Evolutionary conservation across 2,113 vertebrate species (phyloP).

Genomic region (Pangasianodon gigas): DNA sequence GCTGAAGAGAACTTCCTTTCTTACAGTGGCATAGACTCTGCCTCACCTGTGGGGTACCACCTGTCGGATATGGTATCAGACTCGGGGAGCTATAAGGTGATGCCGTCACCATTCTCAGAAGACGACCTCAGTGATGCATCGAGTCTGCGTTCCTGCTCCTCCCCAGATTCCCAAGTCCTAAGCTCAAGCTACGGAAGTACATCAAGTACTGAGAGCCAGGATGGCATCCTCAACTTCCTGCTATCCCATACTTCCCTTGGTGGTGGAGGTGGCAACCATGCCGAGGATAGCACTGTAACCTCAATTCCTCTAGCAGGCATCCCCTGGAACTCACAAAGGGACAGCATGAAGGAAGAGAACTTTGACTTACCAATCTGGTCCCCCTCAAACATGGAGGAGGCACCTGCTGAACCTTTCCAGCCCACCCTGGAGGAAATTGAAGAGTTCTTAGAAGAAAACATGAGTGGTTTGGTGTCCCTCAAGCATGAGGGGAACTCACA

Average conservation of each 20-base stretch:
- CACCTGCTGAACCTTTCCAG: conserved; percentile 78
- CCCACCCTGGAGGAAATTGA: conserved; percentile 94
- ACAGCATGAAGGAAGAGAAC: conserved; percentile 79
- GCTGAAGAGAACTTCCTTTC: conserved; percentile 78
- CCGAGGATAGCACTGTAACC: conserved; percentile 37
- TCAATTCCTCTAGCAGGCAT: conserved; percentile 63
- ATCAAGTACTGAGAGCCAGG: conserved; percentile 80
- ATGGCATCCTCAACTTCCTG: conserved; percentile 88
- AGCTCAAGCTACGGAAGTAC: conserved; percentile 85
- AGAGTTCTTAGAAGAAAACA: conserved; percentile 95
- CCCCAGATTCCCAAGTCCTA: conserved; percentile 85
- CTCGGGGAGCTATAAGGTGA: conserved; percentile 80
- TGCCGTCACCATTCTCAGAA: conserved; percentile 87
- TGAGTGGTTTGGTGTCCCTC: conserved; percentile 78
- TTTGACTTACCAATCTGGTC: conserved; percentile 81
- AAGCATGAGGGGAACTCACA: conserved; percentile 72
- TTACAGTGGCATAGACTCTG: conserved; percentile 62
- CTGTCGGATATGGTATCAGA: conserved; percentile 80
- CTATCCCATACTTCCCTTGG: conserved; percentile 86
- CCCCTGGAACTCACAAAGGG: conserved; percentile 79
- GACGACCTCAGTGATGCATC: conserved; percentile 87
- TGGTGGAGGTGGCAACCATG: conserved; percentile 47
- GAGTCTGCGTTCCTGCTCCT: conserved; percentile 90
- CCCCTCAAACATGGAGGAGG: conserved; percentile 76
- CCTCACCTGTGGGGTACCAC: conserved; percentile 69